Percentiles rank a stretch among this genome's conserved stretches.
Evolutionary conservation across 2,888 invertebrate genomes (phyloP).

Genomic region (Octodonta nipae): DNA sequence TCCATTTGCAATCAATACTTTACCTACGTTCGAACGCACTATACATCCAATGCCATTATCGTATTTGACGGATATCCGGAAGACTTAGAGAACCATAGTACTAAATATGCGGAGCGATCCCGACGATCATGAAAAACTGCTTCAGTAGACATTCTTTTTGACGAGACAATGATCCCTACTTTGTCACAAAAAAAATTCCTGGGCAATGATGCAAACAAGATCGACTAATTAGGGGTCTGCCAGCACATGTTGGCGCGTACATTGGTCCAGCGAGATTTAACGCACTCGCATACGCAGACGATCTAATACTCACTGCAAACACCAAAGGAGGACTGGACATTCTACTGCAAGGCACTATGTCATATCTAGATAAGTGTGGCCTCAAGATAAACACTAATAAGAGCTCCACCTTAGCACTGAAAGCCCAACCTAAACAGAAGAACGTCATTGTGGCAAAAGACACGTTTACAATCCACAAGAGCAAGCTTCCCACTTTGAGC

Average conservation of each 20-base stretch:
- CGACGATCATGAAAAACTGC: too few species aligned
- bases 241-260: background rate
- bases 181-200: too few species aligned
- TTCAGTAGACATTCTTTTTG: too few species aligned
- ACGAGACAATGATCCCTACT: too few species aligned
- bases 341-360: background rate
- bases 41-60: too few species aligned
- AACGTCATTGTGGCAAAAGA: too few species aligned
- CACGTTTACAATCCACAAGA: background rate
- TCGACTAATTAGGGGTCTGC: background rate
- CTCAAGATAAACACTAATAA: constrained; percentile 1
- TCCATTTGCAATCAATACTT: too few species aligned
- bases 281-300: background rate
- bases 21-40: too few species aligned
- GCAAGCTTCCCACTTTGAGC: background rate
- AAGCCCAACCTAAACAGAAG: constrained; percentile 2
- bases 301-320: constrained; percentile 2
- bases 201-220: too few species aligned
- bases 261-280: background rate
- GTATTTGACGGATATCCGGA: too few species aligned
- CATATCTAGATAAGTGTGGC: background rate
- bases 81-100: too few species aligned
- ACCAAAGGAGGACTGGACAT: background rate
- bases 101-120: too few species aligned
- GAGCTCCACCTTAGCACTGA: background rate